Base-by-base conservation (phyloP, 1,140 invertebrate genomes). In the Dufourea novaeangliae region DNA sequence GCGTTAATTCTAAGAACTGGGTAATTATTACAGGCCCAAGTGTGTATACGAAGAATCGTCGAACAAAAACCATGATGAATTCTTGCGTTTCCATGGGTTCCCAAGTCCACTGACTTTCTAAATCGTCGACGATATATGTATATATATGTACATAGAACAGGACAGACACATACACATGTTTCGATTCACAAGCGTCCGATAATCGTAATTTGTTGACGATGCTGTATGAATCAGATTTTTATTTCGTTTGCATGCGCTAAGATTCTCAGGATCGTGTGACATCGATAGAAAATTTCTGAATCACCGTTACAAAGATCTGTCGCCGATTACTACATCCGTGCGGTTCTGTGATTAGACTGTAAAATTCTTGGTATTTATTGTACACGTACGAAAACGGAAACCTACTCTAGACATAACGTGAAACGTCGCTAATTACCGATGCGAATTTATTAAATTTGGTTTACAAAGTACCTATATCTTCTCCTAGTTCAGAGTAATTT, bases 201-300 rank as follows among this genome's bases (percentile, higher is more conserved):
- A 32, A 57, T 57, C 54, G 29, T n/a, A 32, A 57, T 57, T 37
- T 7, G 11, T 22, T 1, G 22, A n/a, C n/a, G 3, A 37, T n/a
- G 25, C 10, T 3, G 41, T 8, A 34, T 63, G 57, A 72, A 72
- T 72, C 70, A 74, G 46, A 67, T 56, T 29, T 67, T 14, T 50
- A 72, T 72, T 63, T 50, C 25, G 29, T 32, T 46, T 17, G 69
- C 34, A 50, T 50, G n/a, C 12, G n/a, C 63, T 63, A 50, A 22
- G 22, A 20, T 20, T 50, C 39, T 32, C 37, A 22, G 20, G 69
- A 71, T 34, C 69, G 56, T 46, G 56, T 62, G 27, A 37, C 54
- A 17, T 27, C 37, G 62, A 10, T 54, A 52, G 25, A 29, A 56
- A 41, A 66, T 54, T 57, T 46, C 68, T 67, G 72, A 75, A 68